Evolutionary conservation across 2,888 invertebrate genomes (phyloP).

Genomic region (Calliopum simillimum): DNA sequence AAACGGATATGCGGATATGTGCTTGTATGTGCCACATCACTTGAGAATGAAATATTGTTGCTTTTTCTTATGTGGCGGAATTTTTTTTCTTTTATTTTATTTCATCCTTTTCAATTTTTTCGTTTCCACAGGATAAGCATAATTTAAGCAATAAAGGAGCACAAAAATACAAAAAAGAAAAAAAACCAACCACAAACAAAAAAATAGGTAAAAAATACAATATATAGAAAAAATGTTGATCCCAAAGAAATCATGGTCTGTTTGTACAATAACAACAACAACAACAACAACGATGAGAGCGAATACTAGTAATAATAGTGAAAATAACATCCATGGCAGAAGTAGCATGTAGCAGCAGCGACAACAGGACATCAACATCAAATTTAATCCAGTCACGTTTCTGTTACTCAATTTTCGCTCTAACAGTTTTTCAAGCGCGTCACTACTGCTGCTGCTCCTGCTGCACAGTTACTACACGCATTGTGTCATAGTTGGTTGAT

Average conservation of each 20-base stretch:
- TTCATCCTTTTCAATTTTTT: not conserved
- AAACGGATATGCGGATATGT: not conserved
- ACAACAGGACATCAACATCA: slow-evolving; percentile 21
- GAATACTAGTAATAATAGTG: too few relatives aligned
- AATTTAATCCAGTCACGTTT: slow-evolving; percentile 33
- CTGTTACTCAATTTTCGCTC: slow-evolving; percentile 31
- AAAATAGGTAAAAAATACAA: not conserved
- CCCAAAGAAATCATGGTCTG: too few relatives aligned
- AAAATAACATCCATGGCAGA: too few relatives aligned
- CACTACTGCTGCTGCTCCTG: too few relatives aligned
- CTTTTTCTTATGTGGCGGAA: too few relatives aligned
- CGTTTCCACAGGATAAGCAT: not conserved
- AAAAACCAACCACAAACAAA: not conserved
- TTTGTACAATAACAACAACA: not conserved
- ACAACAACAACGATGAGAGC: not conserved
- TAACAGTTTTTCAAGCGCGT: slow-evolving; percentile 16
- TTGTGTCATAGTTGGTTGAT: too few relatives aligned
- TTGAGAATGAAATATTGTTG: not conserved
- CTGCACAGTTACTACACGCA: too few relatives aligned
- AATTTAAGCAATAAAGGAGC: slow-evolving; percentile 10
- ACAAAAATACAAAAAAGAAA: not conserved
- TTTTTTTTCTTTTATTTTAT: not conserved
- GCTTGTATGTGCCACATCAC: too few relatives aligned
- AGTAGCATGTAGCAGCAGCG: not conserved
- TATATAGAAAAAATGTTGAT: not conserved